A percentile compares a stretch with the other conserved stretches of the same genome.
Conservation (phyloP, 2,797 vertebrate genomes). For the Apogon talboti region DNA sequence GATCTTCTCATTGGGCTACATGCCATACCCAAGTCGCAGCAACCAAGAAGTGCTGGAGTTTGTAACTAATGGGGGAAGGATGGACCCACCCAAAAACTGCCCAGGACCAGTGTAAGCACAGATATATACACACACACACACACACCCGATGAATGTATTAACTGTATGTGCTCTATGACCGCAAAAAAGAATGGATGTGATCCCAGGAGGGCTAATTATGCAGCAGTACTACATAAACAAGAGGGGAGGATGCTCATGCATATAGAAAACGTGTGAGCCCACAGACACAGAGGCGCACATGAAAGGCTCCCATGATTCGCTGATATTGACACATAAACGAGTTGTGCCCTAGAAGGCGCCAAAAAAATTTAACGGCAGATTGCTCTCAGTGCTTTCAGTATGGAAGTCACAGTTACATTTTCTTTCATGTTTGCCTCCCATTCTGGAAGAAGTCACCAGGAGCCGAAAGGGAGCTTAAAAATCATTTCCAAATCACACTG, state of each 20-base stretch:
- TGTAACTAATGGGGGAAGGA: constrained; percentile 90
- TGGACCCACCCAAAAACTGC: constrained; percentile 92
- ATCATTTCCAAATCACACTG: constrained; percentile 27
- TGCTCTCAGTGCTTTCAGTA: constrained; percentile 9
- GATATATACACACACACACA: constrained; percentile 1
- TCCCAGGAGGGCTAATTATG: constrained; percentile 52
- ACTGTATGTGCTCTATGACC: constrained; percentile 9
- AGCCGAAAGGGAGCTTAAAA: constrained; percentile 38
- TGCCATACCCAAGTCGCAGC: constrained; percentile 94
- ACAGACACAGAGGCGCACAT: constrained; percentile 15
- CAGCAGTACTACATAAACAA: constrained; percentile 11
- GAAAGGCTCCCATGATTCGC: constrained; percentile 25
- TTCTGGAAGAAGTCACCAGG: constrained; percentile 30
- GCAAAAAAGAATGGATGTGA: not conserved
- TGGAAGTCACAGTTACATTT: constrained; percentile 22
- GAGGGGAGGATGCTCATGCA: not conserved
- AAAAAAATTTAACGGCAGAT: constrained; percentile 9
- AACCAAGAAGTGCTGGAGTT: constrained; percentile 95
- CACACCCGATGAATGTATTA: constrained; percentile 1
- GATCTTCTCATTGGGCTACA: constrained; percentile 94
- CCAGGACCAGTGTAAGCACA: constrained; percentile 93
- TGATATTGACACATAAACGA: constrained; percentile 27
- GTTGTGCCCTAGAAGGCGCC: constrained; percentile 31
- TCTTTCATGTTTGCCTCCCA: constrained; percentile 52
- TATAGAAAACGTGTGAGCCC: not conserved